Percentiles rank a stretch among this genome's conserved stretches.
These are phyloP conservation scores for Actinostola sp. DNA, from an alignment of 92 coral and sea anemone genomes.

Conservation along the genomic window DNA sequence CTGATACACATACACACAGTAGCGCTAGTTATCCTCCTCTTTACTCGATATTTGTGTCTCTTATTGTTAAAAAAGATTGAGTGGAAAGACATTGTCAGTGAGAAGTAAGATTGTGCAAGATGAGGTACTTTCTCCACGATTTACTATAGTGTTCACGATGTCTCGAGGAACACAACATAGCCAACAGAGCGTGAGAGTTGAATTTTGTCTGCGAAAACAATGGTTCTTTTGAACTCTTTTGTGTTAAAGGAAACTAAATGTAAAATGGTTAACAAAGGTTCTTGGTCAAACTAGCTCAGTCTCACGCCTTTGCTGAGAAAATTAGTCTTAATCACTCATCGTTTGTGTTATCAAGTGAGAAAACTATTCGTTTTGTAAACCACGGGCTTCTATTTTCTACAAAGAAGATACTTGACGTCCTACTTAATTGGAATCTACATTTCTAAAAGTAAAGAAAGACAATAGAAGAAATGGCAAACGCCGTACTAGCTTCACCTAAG, in stretches of 20 bases:
- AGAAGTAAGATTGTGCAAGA: neutral
- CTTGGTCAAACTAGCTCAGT: neutral
- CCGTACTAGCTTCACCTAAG: constrained; percentile 9
- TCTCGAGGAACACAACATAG: neutral
- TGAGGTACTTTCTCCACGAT: neutral
- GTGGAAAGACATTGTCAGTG: too few species aligned
- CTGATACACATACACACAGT: too few species aligned
- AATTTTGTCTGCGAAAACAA: constrained; percentile 3
- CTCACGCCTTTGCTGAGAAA: neutral
- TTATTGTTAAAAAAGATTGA: too few species aligned
- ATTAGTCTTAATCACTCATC: neutral
- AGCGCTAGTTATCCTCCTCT: too few species aligned
- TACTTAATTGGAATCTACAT: neutral
- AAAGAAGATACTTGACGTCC: neutral
- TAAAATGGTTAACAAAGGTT: neutral
- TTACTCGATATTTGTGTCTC: too few species aligned
- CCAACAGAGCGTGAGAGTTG: constrained; percentile 16
- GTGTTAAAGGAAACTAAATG: constrained; percentile 9
- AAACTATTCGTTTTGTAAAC: neutral
- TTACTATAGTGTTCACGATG: constrained; percentile 6
- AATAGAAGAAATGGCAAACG: constrained; percentile 21
- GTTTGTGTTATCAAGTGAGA: neutral
- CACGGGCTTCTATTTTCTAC: neutral
- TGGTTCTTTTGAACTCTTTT: constrained; percentile 14
- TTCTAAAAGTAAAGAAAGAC: neutral